A percentile compares a stretch with the other conserved stretches of the same genome.
Conservation (phyloP, 1,140 invertebrate species). For the Lerema accius region DNA sequence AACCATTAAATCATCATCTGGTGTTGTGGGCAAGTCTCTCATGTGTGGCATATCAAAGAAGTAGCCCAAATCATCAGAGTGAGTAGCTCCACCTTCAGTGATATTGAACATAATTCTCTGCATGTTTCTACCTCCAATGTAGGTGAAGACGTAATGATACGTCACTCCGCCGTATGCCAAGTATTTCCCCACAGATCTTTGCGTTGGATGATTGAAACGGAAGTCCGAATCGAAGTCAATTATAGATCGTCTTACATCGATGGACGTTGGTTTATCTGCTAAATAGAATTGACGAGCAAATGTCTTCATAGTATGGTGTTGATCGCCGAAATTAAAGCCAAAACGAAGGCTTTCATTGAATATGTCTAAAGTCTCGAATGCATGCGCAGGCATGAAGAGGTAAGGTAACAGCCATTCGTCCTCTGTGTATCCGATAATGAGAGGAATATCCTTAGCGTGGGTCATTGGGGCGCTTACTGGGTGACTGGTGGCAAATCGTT, state of each 20-base stretch:
- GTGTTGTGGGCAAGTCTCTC: slow-evolving; percentile 7
- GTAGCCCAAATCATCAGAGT: slow-evolving; percentile 50
- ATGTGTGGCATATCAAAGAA: slow-evolving; percentile 45
- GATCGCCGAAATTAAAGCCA: too few relatives aligned
- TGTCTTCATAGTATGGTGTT: slow-evolving; percentile 12
- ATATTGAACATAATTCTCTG: slow-evolving; percentile 33
- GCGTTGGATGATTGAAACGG: neutral
- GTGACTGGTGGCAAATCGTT: slow-evolving; percentile 33
- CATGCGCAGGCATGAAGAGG: neutral
- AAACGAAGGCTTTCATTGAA: neutral
- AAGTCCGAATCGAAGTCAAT: slow-evolving; percentile 35
- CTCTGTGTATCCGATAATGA: slow-evolving; percentile 37
- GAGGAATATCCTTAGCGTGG: slow-evolving; percentile 25
- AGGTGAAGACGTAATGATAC: slow-evolving; percentile 49
- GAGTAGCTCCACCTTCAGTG: slow-evolving; percentile 37
- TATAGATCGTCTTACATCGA: slow-evolving; percentile 1
- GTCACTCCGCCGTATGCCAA: slow-evolving; percentile 34
- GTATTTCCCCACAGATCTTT: slow-evolving; percentile 31
- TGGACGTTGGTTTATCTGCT: too few relatives aligned
- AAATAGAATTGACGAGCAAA: slow-evolving; percentile 42
- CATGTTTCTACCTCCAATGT: slow-evolving; percentile 42
- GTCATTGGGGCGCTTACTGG: slow-evolving; percentile 12
- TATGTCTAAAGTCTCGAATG: slow-evolving; percentile 5
- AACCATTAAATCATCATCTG: slow-evolving; percentile 45
- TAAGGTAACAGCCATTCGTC: slow-evolving; percentile 25